Evolutionary conservation across 2,797 vertebrate genomes (phyloP).

Genomic region (Darevskia nairensis): DNA sequence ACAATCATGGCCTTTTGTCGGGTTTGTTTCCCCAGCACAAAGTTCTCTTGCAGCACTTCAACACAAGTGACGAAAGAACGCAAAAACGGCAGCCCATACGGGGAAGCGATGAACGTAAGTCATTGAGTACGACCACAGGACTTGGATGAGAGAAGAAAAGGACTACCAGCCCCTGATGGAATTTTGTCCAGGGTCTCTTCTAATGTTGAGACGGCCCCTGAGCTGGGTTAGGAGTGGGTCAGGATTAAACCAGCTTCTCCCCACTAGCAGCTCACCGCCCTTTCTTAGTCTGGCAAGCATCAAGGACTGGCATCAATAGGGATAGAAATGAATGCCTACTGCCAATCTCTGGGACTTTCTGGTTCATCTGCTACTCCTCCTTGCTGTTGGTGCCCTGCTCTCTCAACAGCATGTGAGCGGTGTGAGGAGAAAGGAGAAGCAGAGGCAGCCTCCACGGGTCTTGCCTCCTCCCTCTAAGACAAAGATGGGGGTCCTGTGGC

Average conservation of each 20-base stretch:
- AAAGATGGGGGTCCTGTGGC: no score
- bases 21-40: slow-evolving; percentile 85
- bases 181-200: no score
- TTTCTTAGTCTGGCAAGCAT: background rate
- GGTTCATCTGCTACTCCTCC: background rate
- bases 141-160: background rate
- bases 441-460: no score
- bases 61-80: slow-evolving; percentile 89
- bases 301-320: no score
- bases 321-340: no score
- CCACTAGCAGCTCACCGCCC: background rate
- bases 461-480: background rate
- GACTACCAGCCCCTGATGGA: no score
- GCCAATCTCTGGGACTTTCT: background rate
- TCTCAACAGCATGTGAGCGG: background rate
- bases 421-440: background rate
- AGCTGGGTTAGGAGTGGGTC: background rate
- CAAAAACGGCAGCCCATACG: slow-evolving; percentile 93
- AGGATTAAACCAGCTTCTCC: background rate
- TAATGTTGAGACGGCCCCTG: no score
- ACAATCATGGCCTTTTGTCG: background rate
- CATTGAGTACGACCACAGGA: background rate
- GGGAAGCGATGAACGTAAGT: slow-evolving; percentile 92
- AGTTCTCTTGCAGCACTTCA: slow-evolving; percentile 94
- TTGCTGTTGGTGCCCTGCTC: no score